Base-by-base conservation (phyloP, 2,888 invertebrate species). In the Boloria selene region DNA sequence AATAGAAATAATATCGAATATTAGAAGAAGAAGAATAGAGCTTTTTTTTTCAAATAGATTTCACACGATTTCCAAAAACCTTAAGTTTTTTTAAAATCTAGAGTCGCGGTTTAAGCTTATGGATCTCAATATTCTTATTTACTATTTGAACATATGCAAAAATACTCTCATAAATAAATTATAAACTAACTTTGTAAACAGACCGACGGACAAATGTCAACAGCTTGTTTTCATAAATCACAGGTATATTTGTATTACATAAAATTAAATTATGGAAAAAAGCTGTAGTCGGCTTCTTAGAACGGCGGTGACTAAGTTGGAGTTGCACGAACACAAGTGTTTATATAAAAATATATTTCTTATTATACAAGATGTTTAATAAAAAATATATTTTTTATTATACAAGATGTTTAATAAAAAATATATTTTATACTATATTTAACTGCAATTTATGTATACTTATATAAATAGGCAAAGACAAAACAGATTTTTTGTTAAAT, bases 181-280 rank as follows among this genome's bases (percentile, higher is more conserved):
- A 72, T 72, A 69, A 72, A 74, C 65, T 67, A 67, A 61, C 54
- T 45, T 47, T 54, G 55, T 49, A 65, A 62, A 69, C 73, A 69
- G 70, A 64, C 70, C 42, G 66, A 71, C 75, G 72, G 76, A 76
- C 79, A 78, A 83, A 83, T 80, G 82, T 82, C 80, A 80, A 73
- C 77, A 77, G 78, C 75, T 77, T 69, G 65, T 59, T 64, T 69
- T 65, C 76, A 80, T 85, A 86, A 87, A 88, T 88, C 88, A 86
- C 76, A 72, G 65, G 73, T 63, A 78, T 80, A 84, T 88, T 86
- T 83, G 84, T 87, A 86, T 89, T 87, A 87, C 83, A 87, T 86
- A 85, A 77, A 81, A 82, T 77, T 81, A 82, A 81, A 81, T 82
- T 80, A 78, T 82, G 77, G 80, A 84, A 85, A 83, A 81, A 63